These are phyloP conservation scores for Margaritifera margaritifera DNA, from an alignment of 2,888 invertebrate genomes.

Conservation along the genomic window DNA sequence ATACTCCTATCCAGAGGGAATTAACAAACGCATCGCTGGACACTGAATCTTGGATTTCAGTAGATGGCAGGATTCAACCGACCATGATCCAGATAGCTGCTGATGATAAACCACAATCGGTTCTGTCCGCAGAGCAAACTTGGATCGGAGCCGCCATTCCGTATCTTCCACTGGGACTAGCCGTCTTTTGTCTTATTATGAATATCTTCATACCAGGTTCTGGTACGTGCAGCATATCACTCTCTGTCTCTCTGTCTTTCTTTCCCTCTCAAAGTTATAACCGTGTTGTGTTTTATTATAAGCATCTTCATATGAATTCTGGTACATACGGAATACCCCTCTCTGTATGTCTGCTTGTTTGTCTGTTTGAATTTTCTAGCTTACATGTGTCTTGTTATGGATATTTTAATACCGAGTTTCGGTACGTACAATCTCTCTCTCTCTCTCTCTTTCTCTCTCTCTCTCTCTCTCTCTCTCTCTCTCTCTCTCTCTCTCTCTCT, in stretches of 20 bases:
- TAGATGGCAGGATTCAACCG: neutral
- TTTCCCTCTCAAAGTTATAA: neutral
- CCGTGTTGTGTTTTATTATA: neutral
- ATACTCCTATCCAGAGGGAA: too few species aligned
- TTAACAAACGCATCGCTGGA: too few species aligned
- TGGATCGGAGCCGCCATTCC: constrained; percentile 94
- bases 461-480: too few species aligned
- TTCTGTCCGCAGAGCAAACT: constrained; percentile 74
- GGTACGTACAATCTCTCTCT: too few species aligned
- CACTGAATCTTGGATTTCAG: constrained; percentile 1
- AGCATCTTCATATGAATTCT: neutral
- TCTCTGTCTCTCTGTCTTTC: neutral
- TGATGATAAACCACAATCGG: neutral
- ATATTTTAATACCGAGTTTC: too few species aligned
- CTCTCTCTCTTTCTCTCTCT: too few species aligned
- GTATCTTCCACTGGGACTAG: constrained; percentile 87
- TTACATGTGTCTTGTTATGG: too few species aligned
- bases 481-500: too few species aligned
- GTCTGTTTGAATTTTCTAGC: too few species aligned
- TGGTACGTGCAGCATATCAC: constrained; percentile 76
- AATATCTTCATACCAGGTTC: constrained; percentile 86
- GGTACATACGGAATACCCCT: neutral
- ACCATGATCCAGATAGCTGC: neutral
- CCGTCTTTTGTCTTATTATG: constrained; percentile 89
- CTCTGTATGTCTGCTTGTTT: neutral